Evolutionary conservation across 1,140 invertebrate species (phyloP).

Genomic region (Homarus americanus): DNA sequence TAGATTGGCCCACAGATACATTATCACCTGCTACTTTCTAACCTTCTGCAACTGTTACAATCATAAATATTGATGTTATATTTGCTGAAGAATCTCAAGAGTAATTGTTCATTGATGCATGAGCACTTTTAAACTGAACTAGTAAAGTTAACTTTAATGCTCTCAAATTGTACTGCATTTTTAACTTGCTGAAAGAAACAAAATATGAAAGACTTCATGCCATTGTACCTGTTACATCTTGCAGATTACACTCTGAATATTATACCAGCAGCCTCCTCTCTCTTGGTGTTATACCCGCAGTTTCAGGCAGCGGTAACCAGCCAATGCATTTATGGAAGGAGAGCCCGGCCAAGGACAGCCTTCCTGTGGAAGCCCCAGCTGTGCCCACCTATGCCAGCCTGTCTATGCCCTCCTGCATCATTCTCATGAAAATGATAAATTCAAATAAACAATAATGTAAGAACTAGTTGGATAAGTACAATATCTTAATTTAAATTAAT

Average conservation of each 20-base stretch:
- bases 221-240: constrained; percentile 2
- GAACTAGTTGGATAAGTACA: neutral
- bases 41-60: neutral
- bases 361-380: constrained; percentile 47
- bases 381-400: constrained; percentile 51
- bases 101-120: neutral
- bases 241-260: constrained; percentile 16
- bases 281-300: constrained; percentile 59
- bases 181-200: neutral
- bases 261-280: constrained; percentile 55
- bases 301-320: constrained; percentile 56
- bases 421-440: constrained; percentile 1
- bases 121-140: neutral
- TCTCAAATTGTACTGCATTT: neutral
- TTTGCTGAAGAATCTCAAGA: neutral
- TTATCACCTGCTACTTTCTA: neutral
- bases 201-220: neutral
- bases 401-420: neutral
- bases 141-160: neutral
- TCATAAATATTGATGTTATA: neutral
- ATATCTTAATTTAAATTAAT: neutral
- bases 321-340: constrained; percentile 68
- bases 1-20: neutral
- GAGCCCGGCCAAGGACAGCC: constrained; percentile 55
- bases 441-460: constrained; percentile 20